Percentiles rank a stretch among this genome's conserved stretches.
Conservation (phyloP, 2,888 invertebrate species). For the Nephrocerus scutellatus region DNA sequence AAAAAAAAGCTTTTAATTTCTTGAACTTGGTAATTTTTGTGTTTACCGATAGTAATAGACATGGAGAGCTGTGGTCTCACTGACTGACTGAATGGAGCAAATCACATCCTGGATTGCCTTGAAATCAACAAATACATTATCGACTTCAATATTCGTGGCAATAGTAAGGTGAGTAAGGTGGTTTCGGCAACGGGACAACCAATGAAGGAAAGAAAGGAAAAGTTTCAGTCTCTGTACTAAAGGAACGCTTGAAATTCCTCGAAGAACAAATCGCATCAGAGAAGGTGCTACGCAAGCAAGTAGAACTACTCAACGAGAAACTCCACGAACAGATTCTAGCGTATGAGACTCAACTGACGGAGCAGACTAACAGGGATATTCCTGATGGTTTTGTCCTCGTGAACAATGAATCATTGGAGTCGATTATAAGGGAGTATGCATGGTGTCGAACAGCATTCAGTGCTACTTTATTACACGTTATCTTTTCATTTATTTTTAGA, state of each 20-base stretch:
- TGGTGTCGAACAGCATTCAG: too few species aligned
- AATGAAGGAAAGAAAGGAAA: constrained; percentile 32
- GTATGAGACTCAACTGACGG: constrained; percentile 29
- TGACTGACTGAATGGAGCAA: constrained; percentile 55
- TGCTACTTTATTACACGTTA: too few species aligned
- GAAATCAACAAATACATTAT: constrained; percentile 59
- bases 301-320: constrained; percentile 56
- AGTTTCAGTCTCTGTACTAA: constrained; percentile 31
- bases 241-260: constrained; percentile 42
- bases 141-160: constrained; percentile 62
- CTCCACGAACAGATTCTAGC: constrained; percentile 56
- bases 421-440: constrained; percentile 36
- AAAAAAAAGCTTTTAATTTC: too few species aligned
- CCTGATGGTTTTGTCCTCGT: constrained; percentile 36
- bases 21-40: too few species aligned
- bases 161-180: constrained; percentile 51
- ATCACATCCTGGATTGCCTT: constrained; percentile 55
- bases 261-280: constrained; percentile 58
- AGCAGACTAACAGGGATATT: constrained; percentile 20
- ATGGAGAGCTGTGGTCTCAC: constrained; percentile 68
- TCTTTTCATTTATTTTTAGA: too few species aligned
- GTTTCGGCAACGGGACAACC: too few species aligned
- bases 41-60: constrained; percentile 54
- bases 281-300: constrained; percentile 55
- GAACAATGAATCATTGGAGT: constrained; percentile 32